Evolutionary conservation across 1,140 invertebrate species (phyloP).

Genomic region (Pseudobourletiella spinata): DNA sequence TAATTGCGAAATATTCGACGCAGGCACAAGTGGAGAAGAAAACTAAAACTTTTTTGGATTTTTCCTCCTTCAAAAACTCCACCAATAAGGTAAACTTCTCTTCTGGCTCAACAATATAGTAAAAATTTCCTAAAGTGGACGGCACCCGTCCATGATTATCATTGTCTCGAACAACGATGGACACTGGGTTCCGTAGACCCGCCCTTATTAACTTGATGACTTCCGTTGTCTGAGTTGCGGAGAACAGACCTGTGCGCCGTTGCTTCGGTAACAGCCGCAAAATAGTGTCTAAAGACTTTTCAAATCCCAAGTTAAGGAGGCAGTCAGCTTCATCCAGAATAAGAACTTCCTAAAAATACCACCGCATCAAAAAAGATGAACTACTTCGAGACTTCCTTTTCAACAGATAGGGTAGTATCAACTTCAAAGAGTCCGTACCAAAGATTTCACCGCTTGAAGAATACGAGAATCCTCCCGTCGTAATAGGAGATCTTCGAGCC

Average conservation of each 20-base stretch:
- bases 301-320: constrained; percentile 86
- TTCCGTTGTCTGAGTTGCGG: constrained; percentile 96
- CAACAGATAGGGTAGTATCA: neutral
- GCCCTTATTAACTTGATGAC: constrained; percentile 83
- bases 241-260: constrained; percentile 91
- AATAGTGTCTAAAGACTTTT: constrained; percentile 77
- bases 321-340: constrained; percentile 96
- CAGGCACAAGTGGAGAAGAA: constrained; percentile 94
- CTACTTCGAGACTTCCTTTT: too few species aligned
- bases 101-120: constrained; percentile 64
- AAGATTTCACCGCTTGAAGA: constrained; percentile 55
- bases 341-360: constrained; percentile 63
- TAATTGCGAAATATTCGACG: constrained; percentile 85
- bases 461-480: constrained; percentile 48
- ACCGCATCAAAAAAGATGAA: neutral
- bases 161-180: constrained; percentile 84
- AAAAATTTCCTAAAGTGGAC: constrained; percentile 73
- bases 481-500: constrained; percentile 79
- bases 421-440: constrained; percentile 46
- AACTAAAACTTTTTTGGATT: constrained; percentile 69
- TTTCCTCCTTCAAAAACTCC: constrained; percentile 59
- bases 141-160: constrained; percentile 52
- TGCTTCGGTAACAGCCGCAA: constrained; percentile 84
- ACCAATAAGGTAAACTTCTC: constrained; percentile 66
- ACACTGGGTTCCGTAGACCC: constrained; percentile 87